Percentiles rank a stretch among this genome's conserved stretches.
Conservation (phyloP, 2,888 invertebrate species). For the Esperia sulphurella region DNA sequence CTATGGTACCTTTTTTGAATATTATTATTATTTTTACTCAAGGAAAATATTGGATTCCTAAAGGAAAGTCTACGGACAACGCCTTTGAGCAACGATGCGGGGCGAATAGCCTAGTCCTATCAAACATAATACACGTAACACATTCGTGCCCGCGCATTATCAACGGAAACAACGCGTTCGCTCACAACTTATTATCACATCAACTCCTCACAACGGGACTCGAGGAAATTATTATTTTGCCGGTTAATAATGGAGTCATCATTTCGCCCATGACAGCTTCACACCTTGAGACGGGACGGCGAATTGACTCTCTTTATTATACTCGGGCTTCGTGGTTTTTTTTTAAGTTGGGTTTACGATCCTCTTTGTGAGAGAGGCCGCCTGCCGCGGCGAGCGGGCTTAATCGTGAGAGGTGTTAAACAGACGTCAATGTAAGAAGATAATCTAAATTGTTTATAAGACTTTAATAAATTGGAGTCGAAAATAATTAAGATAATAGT, state of each 20-base stretch:
- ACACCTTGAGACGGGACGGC: slow-evolving; percentile 65
- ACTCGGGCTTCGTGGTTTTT: slow-evolving; percentile 33
- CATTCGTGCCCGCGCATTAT: background rate
- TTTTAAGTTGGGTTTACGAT: slow-evolving; percentile 57
- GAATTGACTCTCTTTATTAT: slow-evolving; percentile 71
- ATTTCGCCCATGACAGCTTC: slow-evolving; percentile 74
- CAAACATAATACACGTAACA: background rate
- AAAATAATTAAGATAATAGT: slow-evolving; percentile 56
- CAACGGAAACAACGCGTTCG: slow-evolving; percentile 31
- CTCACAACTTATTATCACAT: slow-evolving; percentile 56
- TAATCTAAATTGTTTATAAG: slow-evolving; percentile 48
- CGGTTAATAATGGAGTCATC: slow-evolving; percentile 76
- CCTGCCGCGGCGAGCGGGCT: slow-evolving; percentile 29
- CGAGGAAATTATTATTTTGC: slow-evolving; percentile 62
- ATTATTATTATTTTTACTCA: too few species aligned
- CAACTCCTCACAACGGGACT: slow-evolving; percentile 49
- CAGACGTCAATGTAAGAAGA: slow-evolving; percentile 54
- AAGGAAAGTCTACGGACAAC: background rate
- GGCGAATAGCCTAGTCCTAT: too few species aligned
- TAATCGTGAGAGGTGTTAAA: slow-evolving; percentile 62
- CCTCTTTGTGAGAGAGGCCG: slow-evolving; percentile 49
- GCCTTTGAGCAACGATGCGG: too few species aligned
- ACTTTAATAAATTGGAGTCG: slow-evolving; percentile 52
- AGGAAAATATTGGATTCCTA: background rate
- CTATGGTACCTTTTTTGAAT: too few species aligned